Evolutionary conservation across 92 coral and sea anemone species (phyloP), one percentile per base, ranked within the genome.

Genomic region (Umimayanthus chanpuru): DNA sequence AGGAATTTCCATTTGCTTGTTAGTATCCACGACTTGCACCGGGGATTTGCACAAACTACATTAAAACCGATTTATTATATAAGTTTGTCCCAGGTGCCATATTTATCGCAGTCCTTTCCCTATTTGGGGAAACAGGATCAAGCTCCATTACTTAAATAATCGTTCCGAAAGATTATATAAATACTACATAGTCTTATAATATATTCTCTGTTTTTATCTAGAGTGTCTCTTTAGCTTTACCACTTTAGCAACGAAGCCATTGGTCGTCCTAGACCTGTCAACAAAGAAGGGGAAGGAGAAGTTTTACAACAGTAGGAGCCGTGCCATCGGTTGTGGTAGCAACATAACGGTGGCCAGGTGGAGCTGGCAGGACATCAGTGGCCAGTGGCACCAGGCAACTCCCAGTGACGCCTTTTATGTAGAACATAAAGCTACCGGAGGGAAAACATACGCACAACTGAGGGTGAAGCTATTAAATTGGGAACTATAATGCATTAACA

Each of bases 151-250:
- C 21, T 78, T 44, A 32, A 32, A 32, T 32, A 32, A 32, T 32
- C 36, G 36, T 15, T 18, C 58, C 58, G 12, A 12, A 14, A 53
- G 4, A 53, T 9, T 15, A 53, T 53, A 32, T 32, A 32, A 32
- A 32, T 32, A 32, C 36, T 14, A 77, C 36, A 32, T 2, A 32
- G 36, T 2, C 36, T 32, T 23, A 3, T 9, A 77, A 77, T 20
- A 3, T 1, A 43, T 30, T 47, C 21, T 23, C 38, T 30, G 9
- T 11, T 3, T 78, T n/a, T 44, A 49, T 49, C 36, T 28, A 78
- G 82, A 47, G 82, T 78, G 82, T 47, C 36, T 1, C 21, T 78
- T 44, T 11, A 78, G 82, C 36, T 78, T 78, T 53, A 49, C 82
- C 36, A 44, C 16, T 6, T 36, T 1, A 36, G 39, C 82, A 44